These are phyloP conservation scores for Melitaea athalia DNA, from an alignment of 2,888 invertebrate species.

Conservation along the genomic window DNA sequence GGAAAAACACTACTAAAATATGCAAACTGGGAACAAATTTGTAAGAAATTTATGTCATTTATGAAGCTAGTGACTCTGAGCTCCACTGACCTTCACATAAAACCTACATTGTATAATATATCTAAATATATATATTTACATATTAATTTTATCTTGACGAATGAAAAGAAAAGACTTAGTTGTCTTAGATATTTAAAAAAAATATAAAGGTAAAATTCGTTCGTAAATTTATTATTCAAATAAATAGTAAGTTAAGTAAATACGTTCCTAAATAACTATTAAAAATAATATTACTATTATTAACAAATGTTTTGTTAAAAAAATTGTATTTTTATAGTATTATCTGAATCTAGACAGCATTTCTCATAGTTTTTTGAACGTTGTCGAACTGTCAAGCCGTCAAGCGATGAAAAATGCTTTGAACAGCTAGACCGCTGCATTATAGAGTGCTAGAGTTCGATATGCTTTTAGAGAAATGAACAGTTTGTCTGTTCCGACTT, in stretches of 20 bases:
- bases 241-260: background rate
- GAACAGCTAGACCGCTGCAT: constrained; percentile 53
- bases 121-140: too few species aligned
- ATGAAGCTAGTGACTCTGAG: too few species aligned
- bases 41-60: too few species aligned
- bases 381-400: constrained; percentile 44
- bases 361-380: constrained; percentile 33
- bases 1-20: too few species aligned
- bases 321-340: constrained; percentile 5
- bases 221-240: background rate
- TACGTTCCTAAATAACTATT: background rate
- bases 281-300: background rate
- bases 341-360: constrained; percentile 14
- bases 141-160: too few species aligned
- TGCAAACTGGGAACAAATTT: too few species aligned
- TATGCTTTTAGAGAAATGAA: constrained; percentile 73
- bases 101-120: too few species aligned
- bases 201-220: too few species aligned
- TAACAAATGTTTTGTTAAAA: background rate
- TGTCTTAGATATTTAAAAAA: too few species aligned
- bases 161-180: too few species aligned
- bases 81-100: too few species aligned
- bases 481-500: constrained; percentile 49
- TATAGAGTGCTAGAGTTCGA: constrained; percentile 53
- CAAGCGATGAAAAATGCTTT: constrained; percentile 56